Evolutionary conservation across 1,140 invertebrate genomes (phyloP).

Genomic region (Hycleus phaleratus): DNA sequence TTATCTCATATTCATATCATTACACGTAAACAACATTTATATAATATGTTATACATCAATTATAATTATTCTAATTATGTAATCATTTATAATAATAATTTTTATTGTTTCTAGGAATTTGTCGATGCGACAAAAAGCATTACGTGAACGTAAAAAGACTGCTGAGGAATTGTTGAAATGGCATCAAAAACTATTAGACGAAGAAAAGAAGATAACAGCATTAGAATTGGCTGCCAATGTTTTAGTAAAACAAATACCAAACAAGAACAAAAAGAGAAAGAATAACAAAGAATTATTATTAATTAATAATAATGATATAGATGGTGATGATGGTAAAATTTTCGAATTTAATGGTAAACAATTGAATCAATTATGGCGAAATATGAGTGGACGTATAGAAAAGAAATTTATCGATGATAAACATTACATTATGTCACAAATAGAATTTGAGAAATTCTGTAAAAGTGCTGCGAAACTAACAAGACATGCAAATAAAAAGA

Average conservation of each 20-base stretch:
- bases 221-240: constrained; percentile 34
- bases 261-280: not conserved
- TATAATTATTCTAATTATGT: too few relatives aligned
- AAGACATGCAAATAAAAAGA: constrained; percentile 10
- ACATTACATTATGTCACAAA: constrained; percentile 25
- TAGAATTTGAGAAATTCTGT: constrained; percentile 23
- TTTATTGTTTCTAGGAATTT: constrained; percentile 27
- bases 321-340: constrained; percentile 2
- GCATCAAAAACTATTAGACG: constrained; percentile 37
- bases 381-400: constrained; percentile 22
- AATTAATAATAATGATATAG: not conserved
- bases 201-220: constrained; percentile 37
- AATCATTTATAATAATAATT: too few relatives aligned
- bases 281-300: not conserved
- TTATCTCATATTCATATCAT: too few relatives aligned
- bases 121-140: constrained; percentile 36
- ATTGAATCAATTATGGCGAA: constrained; percentile 27
- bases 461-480: constrained; percentile 20
- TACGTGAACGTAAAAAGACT: constrained; percentile 34
- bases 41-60: too few relatives aligned
- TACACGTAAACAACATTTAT: too few relatives aligned
- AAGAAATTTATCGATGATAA: constrained; percentile 26
- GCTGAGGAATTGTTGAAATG: constrained; percentile 39
- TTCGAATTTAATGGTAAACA: constrained; percentile 24
- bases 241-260: constrained; percentile 22